Percentiles rank a stretch among this genome's conserved stretches.
phyloP scores from a whole-genome alignment of 2,797 vertebrate species.

The Ceryle rudis region DNA sequence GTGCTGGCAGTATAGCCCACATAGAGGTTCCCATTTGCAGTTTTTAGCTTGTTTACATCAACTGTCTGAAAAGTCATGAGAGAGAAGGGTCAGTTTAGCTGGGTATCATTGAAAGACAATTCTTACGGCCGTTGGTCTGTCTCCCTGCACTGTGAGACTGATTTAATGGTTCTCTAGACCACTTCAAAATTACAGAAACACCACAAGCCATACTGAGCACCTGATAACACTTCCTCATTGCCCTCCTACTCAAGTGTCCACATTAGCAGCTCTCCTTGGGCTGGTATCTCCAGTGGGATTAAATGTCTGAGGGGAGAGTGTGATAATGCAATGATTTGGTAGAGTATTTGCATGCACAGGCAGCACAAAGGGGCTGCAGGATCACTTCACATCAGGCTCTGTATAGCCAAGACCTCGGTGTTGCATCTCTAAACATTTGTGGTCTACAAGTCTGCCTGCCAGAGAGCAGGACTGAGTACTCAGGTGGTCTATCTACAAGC shows the following conservation, averaged over 20 bases:
- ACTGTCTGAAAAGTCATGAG: background rate
- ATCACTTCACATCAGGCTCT: background rate
- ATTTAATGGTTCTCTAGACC: background rate
- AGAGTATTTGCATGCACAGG: background rate
- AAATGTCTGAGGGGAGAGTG: background rate
- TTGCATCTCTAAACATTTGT: background rate
- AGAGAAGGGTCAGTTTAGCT: background rate
- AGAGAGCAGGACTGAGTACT: background rate
- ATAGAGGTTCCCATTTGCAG: background rate
- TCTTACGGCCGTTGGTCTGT: background rate
- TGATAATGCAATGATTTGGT: rapidly evolving
- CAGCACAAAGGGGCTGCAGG: background rate
- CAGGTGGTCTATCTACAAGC: background rate
- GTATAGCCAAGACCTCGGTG: background rate
- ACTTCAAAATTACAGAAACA: background rate
- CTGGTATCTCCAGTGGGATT: background rate
- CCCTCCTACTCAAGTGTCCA: background rate
- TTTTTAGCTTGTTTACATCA: background rate
- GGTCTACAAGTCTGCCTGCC: background rate
- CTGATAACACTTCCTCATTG: background rate
- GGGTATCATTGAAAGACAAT: background rate
- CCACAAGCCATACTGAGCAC: background rate
- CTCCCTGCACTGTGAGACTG: rapidly evolving
- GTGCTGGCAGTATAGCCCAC: background rate
- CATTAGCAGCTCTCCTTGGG: background rate